Percentiles rank a stretch among this genome's conserved stretches.
Conservation (phyloP, 2,888 invertebrate genomes). For the Caenorhabditis angaria region DNA sequence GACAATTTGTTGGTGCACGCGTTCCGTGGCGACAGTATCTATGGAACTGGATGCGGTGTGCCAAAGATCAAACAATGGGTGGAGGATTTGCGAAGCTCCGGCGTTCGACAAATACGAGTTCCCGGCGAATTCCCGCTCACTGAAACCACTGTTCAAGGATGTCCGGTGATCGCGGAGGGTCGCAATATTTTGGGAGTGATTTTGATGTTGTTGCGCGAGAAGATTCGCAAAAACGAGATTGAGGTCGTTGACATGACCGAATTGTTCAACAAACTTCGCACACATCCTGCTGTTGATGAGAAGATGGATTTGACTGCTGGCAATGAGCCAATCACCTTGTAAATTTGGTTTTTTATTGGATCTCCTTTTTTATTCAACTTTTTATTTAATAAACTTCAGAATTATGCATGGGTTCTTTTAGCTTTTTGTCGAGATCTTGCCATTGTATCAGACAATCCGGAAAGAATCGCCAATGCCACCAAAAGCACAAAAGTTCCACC, state of each 20-base stretch:
- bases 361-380: constrained; percentile 6
- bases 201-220: constrained; percentile 50
- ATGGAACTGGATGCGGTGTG: constrained; percentile 44
- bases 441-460: constrained; percentile 40
- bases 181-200: constrained; percentile 56
- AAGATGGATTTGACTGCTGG: constrained; percentile 10
- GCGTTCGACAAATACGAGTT: constrained; percentile 29
- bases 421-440: constrained; percentile 30
- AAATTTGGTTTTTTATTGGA: not conserved
- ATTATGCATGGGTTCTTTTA: constrained; percentile 33
- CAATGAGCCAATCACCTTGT: too few species aligned
- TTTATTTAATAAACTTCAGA: not conserved
- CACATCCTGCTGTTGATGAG: not conserved
- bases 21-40: constrained; percentile 48
- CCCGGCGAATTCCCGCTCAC: constrained; percentile 46
- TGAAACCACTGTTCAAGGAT: constrained; percentile 33
- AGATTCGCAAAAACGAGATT: constrained; percentile 30
- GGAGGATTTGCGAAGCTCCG: constrained; percentile 31
- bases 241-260: constrained; percentile 37
- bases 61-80: constrained; percentile 43
- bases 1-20: constrained; percentile 55
- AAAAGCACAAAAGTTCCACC: constrained; percentile 39
- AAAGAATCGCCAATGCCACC: constrained; percentile 37
- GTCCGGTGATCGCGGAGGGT: constrained; percentile 46
- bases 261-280: constrained; percentile 32